Evolutionary conservation across 2,888 invertebrate genomes (phyloP), one percentile per base, ranked within the genome.

Genomic region (Noctua fimbriata): DNA sequence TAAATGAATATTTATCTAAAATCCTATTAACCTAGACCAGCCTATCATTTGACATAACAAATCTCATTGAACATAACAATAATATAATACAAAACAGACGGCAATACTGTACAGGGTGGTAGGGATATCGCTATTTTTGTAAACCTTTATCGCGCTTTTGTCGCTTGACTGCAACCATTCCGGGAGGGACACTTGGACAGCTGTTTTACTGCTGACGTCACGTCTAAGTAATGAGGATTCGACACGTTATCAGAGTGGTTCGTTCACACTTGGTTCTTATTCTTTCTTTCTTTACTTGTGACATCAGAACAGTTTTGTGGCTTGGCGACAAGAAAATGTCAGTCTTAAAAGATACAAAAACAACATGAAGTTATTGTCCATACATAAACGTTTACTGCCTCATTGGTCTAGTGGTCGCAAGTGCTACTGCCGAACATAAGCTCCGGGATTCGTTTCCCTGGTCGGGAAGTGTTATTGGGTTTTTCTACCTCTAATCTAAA

Each of bases 151-250:
- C 75, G 49, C 49, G 65, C 21, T 60, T 21, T 47, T 83, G 67
- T 75, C 71, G 58, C 41, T 65, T 28, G n/a, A 63, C 49, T 65
- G 9, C 36, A 24, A 41, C 49, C 24, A 69, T 24, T 58, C 24
- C 2, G 44, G 55, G 41, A 36, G 52, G 47, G 69, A 76, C 67
- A 84, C 66, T 44, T 41, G 55, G 65, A 81, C 73, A 84, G 81
- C 78, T 77, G 76, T 71, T 41, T n/a, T 67, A 63, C 41, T 58
- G 49, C 21, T 87, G 81, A 79, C 80, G 79, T 85, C 85, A 88
- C 58, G 14, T n/a, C n/a, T 55, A 52, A 75, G 70, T 78, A 16
- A 78, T 69, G 47, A 60, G 65, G 28, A 60, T 52, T 44, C 18
- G 3, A 41, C 32, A 32, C 55, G 28, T 79, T 86, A 81, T 84